phyloP scores from a whole-genome alignment of 2,797 vertebrate genomes.

The Orientallactaga sibirica region DNA sequence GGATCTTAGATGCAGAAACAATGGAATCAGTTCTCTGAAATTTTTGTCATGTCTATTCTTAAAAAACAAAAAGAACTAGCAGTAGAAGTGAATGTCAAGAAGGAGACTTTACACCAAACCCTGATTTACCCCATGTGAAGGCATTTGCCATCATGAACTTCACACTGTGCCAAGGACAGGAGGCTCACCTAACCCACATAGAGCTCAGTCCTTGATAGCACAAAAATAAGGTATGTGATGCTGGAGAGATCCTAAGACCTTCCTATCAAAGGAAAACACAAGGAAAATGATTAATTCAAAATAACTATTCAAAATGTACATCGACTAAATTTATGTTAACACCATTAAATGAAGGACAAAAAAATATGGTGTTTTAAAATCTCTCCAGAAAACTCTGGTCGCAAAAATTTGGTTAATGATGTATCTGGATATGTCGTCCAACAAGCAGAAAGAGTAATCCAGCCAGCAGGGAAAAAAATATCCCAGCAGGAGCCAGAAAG shows the following conservation, averaged over 20 bases:
- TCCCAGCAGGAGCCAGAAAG: constrained; percentile 95
- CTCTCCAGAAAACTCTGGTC: constrained; percentile 52
- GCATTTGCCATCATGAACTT: background rate
- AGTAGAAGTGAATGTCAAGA: constrained; percentile 64
- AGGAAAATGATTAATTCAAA: constrained; percentile 67
- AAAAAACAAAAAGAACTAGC: background rate
- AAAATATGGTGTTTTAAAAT: constrained; percentile 67
- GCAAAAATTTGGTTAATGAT: constrained; percentile 85
- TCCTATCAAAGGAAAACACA: constrained; percentile 52
- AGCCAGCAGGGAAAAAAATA: constrained; percentile 94
- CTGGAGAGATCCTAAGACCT: constrained; percentile 57
- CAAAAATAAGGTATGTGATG: background rate
- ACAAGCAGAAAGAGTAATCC: constrained; percentile 96
- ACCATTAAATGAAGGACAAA: constrained; percentile 54
- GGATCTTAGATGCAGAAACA: constrained; percentile 41
- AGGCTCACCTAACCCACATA: constrained; percentile 54
- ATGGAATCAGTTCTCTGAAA: constrained; percentile 73
- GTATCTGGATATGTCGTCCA: constrained; percentile 92
- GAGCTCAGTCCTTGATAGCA: constrained; percentile 37
- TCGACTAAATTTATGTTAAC: constrained; percentile 60
- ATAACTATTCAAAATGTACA: constrained; percentile 71
- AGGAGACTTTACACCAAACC: constrained; percentile 57
- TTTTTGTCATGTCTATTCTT: constrained; percentile 68
- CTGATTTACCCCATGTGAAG: constrained; percentile 42
- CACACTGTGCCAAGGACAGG: background rate